A percentile compares a stretch with the other conserved stretches of the same genome.
Evolutionary conservation across 2,113 vertebrate species (phyloP).

Genomic region (Vidua chalybeata): DNA sequence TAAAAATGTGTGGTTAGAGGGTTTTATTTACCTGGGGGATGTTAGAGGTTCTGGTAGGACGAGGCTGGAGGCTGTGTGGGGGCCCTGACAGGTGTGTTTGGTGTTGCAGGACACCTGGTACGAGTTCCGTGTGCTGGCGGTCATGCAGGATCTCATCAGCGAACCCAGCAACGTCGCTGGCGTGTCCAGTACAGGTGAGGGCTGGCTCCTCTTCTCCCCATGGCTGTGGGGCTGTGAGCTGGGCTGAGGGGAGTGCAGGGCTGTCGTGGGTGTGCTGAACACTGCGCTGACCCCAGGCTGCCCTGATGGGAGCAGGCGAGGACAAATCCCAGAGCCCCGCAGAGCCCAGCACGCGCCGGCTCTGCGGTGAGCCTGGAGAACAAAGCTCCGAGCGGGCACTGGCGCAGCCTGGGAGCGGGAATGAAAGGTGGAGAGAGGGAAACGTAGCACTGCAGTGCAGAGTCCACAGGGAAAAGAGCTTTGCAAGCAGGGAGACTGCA

Average conservation of each 20-base stretch:
- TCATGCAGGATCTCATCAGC: conserved; percentile 99
- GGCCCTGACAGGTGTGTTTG: neutral
- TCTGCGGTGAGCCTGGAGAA: neutral
- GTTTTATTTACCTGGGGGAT: neutral
- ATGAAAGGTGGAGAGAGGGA: conserved; percentile 13
- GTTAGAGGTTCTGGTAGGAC: neutral
- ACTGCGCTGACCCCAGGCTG: neutral
- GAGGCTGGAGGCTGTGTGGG: neutral
- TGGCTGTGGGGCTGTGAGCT: neutral
- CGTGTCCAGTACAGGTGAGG: conserved; percentile 94
- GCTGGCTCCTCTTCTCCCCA: neutral
- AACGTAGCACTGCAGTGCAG: conserved; percentile 39
- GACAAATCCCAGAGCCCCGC: neutral
- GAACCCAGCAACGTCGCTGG: conserved; percentile 98
- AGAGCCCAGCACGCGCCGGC: neutral
- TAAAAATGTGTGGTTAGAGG: neutral
- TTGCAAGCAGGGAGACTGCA: neutral
- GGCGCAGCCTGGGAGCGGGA: neutral
- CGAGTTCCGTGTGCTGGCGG: conserved; percentile 95
- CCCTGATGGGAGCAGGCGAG: neutral
- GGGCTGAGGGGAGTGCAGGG: neutral
- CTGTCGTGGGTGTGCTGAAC: neutral
- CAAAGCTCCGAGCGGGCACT: neutral
- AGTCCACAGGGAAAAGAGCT: neutral
- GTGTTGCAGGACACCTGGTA: conserved; percentile 93